These are phyloP conservation scores for Gonioctena quinquepunctata DNA, from an alignment of 1,140 invertebrate genomes.

Conservation along the genomic window DNA sequence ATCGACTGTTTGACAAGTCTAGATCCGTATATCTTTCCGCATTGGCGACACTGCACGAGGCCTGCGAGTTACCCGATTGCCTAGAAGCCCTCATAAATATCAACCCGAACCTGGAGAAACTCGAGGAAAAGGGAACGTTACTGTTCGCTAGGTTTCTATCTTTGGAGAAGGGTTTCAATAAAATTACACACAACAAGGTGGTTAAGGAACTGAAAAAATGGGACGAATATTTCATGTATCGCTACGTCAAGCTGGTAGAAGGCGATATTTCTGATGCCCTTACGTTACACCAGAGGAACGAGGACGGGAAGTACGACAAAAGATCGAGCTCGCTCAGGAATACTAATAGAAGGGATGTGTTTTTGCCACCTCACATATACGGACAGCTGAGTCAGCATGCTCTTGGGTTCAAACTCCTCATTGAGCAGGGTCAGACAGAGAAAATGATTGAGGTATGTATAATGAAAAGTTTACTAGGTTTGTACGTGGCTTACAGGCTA, in stretches of 20 bases:
- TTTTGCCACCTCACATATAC: slow-evolving; percentile 84
- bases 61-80: slow-evolving; percentile 84
- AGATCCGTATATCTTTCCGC: slow-evolving; percentile 77
- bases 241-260: slow-evolving; percentile 88
- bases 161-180: slow-evolving; percentile 70
- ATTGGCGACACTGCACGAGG: slow-evolving; percentile 86
- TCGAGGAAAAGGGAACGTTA: slow-evolving; percentile 83
- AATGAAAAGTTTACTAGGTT: too few relatives aligned
- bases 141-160: slow-evolving; percentile 84
- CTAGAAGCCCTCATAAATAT: slow-evolving; percentile 77
- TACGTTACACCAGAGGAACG: slow-evolving; percentile 80
- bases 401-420: slow-evolving; percentile 70
- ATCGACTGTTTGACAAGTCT: slow-evolving; percentile 80
- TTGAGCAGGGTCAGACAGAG: slow-evolving; percentile 57
- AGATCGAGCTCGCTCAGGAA: slow-evolving; percentile 56
- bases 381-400: slow-evolving; percentile 82
- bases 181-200: slow-evolving; percentile 70
- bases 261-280: slow-evolving; percentile 84
- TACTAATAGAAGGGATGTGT: slow-evolving; percentile 60
- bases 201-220: slow-evolving; percentile 76
- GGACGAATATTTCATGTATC: slow-evolving; percentile 66
- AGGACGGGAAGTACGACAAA: slow-evolving; percentile 77
- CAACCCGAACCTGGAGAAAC: slow-evolving; percentile 72
- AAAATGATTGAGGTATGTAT: slow-evolving; percentile 55
- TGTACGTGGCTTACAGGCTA: too few relatives aligned